phyloP scores from a whole-genome alignment of 2,113 vertebrate species.

The Peromyscus californicus region DNA sequence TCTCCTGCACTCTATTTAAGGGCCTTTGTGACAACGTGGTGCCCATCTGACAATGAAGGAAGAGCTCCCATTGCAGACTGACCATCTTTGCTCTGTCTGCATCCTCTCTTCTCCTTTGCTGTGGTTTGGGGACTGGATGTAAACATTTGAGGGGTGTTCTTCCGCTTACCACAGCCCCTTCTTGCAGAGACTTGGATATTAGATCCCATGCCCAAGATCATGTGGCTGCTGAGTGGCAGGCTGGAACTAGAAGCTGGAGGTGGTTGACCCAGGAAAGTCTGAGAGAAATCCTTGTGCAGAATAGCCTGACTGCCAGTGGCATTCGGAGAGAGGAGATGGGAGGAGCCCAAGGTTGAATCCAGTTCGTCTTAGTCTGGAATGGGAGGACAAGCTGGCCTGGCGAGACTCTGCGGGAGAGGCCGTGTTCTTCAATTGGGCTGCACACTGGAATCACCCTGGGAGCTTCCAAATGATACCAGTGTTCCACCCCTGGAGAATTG shows the following conservation, averaged over 20 bases:
- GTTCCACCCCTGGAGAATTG: neutral
- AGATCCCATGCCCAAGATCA: too few relatives aligned
- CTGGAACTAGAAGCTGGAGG: neutral
- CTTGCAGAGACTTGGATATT: neutral
- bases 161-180: neutral
- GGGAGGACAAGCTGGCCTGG: neutral
- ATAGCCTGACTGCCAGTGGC: neutral
- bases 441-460: neutral
- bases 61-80: neutral
- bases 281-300: neutral
- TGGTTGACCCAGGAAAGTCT: neutral
- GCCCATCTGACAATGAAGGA: neutral
- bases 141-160: neutral
- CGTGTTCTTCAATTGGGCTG: neutral
- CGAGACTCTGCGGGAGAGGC: neutral
- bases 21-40: neutral
- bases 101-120: neutral
- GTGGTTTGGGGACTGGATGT: neutral
- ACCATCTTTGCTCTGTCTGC: neutral
- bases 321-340: accelerated
- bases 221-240: neutral
- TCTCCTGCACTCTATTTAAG: neutral
- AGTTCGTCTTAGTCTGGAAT: neutral
- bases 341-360: neutral
- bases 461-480: neutral